Evolutionary conservation across 2,797 vertebrate genomes (phyloP).

Genomic region (Rhinophrynus dorsalis): DNA sequence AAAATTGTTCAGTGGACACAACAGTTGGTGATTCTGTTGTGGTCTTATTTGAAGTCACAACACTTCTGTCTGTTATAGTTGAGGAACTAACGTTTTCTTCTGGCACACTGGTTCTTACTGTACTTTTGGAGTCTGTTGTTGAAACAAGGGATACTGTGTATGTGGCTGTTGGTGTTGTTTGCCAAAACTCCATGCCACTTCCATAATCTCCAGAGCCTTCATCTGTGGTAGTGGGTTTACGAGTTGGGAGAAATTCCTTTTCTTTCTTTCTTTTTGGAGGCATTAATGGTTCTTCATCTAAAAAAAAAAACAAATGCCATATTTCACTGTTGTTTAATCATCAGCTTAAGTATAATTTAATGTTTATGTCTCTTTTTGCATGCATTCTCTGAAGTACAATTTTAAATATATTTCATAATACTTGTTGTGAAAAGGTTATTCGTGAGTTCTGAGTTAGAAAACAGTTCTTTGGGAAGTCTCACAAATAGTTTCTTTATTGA

Average conservation of each 20-base stretch:
- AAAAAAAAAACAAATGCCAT: not conserved
- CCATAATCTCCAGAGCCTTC: conserved; percentile 54
- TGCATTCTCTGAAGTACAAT: no score
- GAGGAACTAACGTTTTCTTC: conserved; percentile 19
- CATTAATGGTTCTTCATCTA: conserved; percentile 51
- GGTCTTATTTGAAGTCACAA: conserved; percentile 33
- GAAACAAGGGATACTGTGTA: conserved; percentile 16
- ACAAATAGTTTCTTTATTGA: no score
- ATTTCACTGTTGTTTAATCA: not conserved
- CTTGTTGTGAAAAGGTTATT: no score
- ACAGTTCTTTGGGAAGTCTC: no score
- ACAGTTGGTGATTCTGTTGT: conserved; percentile 34
- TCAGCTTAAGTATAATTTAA: no score
- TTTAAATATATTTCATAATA: no score
- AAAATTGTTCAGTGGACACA: not conserved
- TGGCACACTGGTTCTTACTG: conserved; percentile 1
- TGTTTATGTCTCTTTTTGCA: no score
- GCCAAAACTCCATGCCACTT: conserved; percentile 52
- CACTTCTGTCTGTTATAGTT: conserved; percentile 32
- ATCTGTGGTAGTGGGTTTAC: conserved; percentile 1
- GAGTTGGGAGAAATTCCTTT: conserved; percentile 29
- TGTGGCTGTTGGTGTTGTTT: conserved; percentile 47
- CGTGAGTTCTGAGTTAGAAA: no score
- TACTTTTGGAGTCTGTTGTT: conserved; percentile 37
- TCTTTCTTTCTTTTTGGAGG: conserved; percentile 48